Percentiles rank a stretch among this genome's conserved stretches.
phyloP scores from a whole-genome alignment of 2,888 invertebrate genomes.

The Limnephilus rhombicus region DNA sequence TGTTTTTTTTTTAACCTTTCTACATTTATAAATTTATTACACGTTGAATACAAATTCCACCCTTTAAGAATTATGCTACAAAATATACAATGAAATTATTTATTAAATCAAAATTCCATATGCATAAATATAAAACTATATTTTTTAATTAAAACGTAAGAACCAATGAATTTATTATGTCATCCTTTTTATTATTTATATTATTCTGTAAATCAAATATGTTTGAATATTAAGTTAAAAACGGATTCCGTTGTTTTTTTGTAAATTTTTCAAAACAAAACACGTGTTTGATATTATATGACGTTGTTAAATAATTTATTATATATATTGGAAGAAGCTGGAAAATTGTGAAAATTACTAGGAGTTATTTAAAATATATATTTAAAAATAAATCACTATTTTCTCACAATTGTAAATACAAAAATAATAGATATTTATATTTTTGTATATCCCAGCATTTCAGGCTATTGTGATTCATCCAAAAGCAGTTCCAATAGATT shows the following conservation, averaged over 20 bases:
- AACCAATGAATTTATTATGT: not conserved
- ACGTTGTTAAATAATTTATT: constrained; percentile 70
- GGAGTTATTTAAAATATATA: constrained; percentile 50
- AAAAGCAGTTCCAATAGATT: constrained; percentile 63
- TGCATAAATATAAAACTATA: not conserved
- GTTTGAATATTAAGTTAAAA: not conserved
- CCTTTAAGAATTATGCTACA: not conserved
- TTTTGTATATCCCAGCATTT: constrained; percentile 63
- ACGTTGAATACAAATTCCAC: not conserved
- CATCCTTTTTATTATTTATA: not conserved
- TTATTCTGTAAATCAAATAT: not conserved
- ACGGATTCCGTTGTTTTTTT: not conserved
- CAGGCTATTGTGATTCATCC: constrained; percentile 65
- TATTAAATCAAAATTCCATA: not conserved
- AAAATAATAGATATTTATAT: constrained; percentile 61
- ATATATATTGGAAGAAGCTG: constrained; percentile 70
- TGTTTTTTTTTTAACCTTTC: not conserved
- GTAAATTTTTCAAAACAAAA: constrained; percentile 28
- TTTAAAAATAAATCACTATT: constrained; percentile 55
- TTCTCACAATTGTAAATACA: constrained; percentile 62
- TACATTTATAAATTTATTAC: too few relatives aligned
- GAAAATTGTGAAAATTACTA: constrained; percentile 67
- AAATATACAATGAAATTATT: not conserved
- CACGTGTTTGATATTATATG: constrained; percentile 14
- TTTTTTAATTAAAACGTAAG: not conserved